Evolutionary conservation across 2,888 invertebrate species (phyloP).

Genomic region (Eupeodes latifasciatus): DNA sequence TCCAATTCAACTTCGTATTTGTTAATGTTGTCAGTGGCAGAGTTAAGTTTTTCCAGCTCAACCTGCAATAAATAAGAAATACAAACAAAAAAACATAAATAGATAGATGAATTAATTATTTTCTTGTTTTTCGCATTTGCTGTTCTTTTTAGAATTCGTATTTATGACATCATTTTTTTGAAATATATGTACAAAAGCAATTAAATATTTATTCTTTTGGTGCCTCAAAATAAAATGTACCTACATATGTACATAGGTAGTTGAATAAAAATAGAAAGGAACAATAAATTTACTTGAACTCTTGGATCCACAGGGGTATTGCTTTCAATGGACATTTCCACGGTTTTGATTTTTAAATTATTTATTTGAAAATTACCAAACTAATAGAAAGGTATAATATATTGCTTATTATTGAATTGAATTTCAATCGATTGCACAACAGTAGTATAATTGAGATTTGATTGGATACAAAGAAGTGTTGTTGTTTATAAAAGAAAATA

Average conservation of each 20-base stretch:
- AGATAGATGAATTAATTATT: slow-evolving; percentile 40
- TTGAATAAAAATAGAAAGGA: slow-evolving; percentile 68
- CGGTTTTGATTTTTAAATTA: slow-evolving; percentile 10
- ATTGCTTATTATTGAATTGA: slow-evolving; percentile 46
- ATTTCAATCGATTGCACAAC: slow-evolving; percentile 65
- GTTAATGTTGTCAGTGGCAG: slow-evolving; percentile 96
- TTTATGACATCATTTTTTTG: slow-evolving; percentile 62
- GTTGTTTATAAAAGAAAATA: slow-evolving; percentile 11
- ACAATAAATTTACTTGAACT: slow-evolving; percentile 88
- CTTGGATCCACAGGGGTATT: slow-evolving; percentile 91
- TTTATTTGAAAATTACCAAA: background rate
- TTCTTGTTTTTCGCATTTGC: slow-evolving; percentile 45
- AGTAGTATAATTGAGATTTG: slow-evolving; percentile 51
- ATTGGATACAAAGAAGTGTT: slow-evolving; percentile 28
- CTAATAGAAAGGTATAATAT: background rate
- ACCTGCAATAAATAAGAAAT: slow-evolving; percentile 84
- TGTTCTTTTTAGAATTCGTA: background rate
- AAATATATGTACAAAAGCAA: slow-evolving; percentile 22
- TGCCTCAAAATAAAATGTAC: slow-evolving; percentile 43
- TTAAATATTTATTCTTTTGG: slow-evolving; percentile 25
- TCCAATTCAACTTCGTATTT: slow-evolving; percentile 95
- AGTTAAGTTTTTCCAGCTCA: slow-evolving; percentile 94
- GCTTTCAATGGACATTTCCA: slow-evolving; percentile 84
- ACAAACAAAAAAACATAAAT: slow-evolving; percentile 17
- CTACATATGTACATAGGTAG: background rate